phyloP scores from a whole-genome alignment of 2,113 vertebrate genomes.

The Pipa parva region DNA sequence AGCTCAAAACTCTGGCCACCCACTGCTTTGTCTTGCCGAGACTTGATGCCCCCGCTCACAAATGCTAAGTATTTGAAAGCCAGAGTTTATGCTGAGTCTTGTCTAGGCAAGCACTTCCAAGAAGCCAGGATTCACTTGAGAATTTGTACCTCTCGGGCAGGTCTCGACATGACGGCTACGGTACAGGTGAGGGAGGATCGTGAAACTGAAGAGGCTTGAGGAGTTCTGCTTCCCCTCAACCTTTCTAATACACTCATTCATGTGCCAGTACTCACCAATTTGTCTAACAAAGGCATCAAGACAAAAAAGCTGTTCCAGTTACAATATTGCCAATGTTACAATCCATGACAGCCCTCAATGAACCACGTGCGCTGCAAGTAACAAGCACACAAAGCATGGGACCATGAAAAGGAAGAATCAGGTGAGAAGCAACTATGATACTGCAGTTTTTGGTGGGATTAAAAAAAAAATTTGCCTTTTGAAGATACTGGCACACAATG shows the following conservation, averaged over 20 bases:
- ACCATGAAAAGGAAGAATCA: slow-evolving; percentile 66
- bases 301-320: slow-evolving; percentile 91
- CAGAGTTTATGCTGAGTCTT: slow-evolving; percentile 69
- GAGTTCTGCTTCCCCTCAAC: slow-evolving; percentile 46
- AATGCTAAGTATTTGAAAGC: background rate
- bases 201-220: slow-evolving; percentile 72
- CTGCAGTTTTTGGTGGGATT: slow-evolving; percentile 56
- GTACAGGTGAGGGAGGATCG: slow-evolving; percentile 98
- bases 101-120: slow-evolving; percentile 98
- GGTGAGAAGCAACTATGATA: slow-evolving; percentile 88
- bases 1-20: slow-evolving; percentile 87
- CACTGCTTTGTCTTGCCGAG: slow-evolving; percentile 98
- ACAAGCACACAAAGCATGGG: slow-evolving; percentile 88
- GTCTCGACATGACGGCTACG: slow-evolving; percentile 99
- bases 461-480: slow-evolving; percentile 92
- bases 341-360: slow-evolving; percentile 78
- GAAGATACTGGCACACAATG: slow-evolving; percentile 98
- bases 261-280: slow-evolving; percentile 99
- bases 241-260: slow-evolving; percentile 66
- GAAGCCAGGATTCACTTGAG: slow-evolving; percentile 96
- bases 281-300: slow-evolving; percentile 73
- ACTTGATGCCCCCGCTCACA: slow-evolving; percentile 74
- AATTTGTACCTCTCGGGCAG: slow-evolving; percentile 94
- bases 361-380: slow-evolving; percentile 62
- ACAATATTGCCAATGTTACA: slow-evolving; percentile 66